A percentile compares a stretch with the other conserved stretches of the same genome.
Conservation (phyloP, 2,113 vertebrate species). For the Tympanuchus pallidicinctus region DNA sequence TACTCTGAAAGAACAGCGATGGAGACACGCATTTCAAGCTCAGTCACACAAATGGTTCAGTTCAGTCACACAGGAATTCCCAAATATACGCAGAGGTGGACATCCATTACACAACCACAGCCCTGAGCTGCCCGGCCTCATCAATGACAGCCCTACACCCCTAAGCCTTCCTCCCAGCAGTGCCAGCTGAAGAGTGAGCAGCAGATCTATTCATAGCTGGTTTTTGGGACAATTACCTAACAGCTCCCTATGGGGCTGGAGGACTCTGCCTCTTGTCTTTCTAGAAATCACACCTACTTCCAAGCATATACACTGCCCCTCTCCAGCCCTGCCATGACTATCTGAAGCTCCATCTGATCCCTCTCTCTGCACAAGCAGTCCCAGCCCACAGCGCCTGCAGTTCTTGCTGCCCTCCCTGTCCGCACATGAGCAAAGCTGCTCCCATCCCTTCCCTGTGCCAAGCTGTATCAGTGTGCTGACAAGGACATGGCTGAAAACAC, state of each 20-base stretch:
- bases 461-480: fast-evolving
- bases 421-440: background rate
- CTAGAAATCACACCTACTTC: background rate
- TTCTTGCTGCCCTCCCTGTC: background rate
- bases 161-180: background rate
- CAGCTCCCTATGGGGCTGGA: background rate
- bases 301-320: background rate
- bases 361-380: background rate
- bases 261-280: background rate
- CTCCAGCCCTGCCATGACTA: background rate
- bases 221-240: background rate
- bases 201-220: background rate
- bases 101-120: background rate
- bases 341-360: background rate
- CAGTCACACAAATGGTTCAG: background rate
- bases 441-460: background rate
- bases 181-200: background rate
- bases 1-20: background rate
- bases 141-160: background rate
- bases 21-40: fast-evolving
- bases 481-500: background rate
- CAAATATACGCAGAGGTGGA: background rate
- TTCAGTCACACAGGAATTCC: background rate
- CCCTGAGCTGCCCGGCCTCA: background rate
- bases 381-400: background rate